A percentile compares a stretch with the other conserved stretches of the same genome.
Conservation (phyloP, 2,797 vertebrate species). For the Eupleurogrammus muticus region DNA sequence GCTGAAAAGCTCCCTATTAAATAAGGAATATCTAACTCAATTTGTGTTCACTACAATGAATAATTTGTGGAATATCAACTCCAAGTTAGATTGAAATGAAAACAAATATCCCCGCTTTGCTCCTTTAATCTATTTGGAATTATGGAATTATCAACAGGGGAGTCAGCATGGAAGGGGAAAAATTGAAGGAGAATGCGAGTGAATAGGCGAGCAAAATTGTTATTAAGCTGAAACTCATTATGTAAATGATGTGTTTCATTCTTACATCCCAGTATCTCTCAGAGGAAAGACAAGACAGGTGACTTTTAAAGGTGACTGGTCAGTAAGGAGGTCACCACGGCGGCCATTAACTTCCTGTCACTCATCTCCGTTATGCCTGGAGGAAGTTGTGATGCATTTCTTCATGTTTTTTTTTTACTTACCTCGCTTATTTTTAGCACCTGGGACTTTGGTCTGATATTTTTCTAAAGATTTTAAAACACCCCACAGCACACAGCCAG, state of each 20-base stretch:
- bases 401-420: constrained; percentile 65
- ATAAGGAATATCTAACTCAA: constrained; percentile 53
- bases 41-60: constrained; percentile 42
- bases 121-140: constrained; percentile 45
- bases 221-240: constrained; percentile 37
- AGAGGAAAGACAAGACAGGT: constrained; percentile 53
- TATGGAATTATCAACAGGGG: constrained; percentile 31
- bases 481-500: constrained; percentile 66
- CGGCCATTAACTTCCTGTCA: constrained; percentile 72
- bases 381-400: constrained; percentile 66
- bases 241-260: constrained; percentile 48
- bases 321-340: constrained; percentile 59
- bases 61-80: constrained; percentile 54
- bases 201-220: constrained; percentile 27
- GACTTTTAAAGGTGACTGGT: constrained; percentile 74
- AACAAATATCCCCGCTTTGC: constrained; percentile 50
- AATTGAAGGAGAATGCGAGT: not conserved
- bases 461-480: constrained; percentile 75
- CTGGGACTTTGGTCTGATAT: constrained; percentile 73
- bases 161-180: not conserved
- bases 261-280: not conserved
- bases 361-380: constrained; percentile 71
- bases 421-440: constrained; percentile 76
- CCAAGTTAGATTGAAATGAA: constrained; percentile 58
- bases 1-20: constrained; percentile 50